Conservation (phyloP, 2,888 invertebrate species). For the Neria commutata region DNA sequence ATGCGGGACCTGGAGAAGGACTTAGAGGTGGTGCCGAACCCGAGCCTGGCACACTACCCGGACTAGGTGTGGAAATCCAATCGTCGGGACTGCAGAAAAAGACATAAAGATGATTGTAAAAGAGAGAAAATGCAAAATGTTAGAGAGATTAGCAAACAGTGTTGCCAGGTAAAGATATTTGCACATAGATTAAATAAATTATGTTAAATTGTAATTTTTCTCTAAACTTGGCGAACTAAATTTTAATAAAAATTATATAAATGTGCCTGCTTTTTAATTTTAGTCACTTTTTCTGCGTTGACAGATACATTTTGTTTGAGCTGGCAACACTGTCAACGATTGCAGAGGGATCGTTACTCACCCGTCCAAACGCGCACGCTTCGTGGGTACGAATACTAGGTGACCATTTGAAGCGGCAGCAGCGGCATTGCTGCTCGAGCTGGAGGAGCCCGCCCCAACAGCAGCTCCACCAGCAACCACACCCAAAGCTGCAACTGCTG, state of each 20-base stretch:
- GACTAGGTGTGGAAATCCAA: slow-evolving; percentile 71
- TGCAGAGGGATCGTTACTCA: slow-evolving; percentile 37
- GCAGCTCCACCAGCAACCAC: slow-evolving; percentile 20
- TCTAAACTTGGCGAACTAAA: too few species aligned
- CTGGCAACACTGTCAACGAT: background rate
- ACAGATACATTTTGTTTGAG: too few species aligned
- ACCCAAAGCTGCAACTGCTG: slow-evolving; percentile 30
- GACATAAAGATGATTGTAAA: background rate
- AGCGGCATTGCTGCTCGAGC: slow-evolving; percentile 22
- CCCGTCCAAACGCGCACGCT: slow-evolving; percentile 64
- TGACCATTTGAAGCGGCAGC: slow-evolving; percentile 61
- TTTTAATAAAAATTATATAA: too few species aligned
- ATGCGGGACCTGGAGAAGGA: slow-evolving; percentile 72
- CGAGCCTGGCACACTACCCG: slow-evolving; percentile 65
- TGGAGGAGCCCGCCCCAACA: slow-evolving; percentile 22
- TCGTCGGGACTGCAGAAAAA: slow-evolving; percentile 62
- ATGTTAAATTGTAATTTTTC: too few species aligned
- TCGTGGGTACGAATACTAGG: slow-evolving; percentile 60
- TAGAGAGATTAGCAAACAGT: background rate
- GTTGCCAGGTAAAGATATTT: too few species aligned
- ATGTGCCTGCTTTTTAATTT: too few species aligned
- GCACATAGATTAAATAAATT: background rate
- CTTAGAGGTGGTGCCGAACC: slow-evolving; percentile 70
- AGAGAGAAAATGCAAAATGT: background rate
- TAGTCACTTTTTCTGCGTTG: too few species aligned